phyloP scores from a whole-genome alignment of 2,888 invertebrate genomes.

The Oxycera nigricornis region DNA sequence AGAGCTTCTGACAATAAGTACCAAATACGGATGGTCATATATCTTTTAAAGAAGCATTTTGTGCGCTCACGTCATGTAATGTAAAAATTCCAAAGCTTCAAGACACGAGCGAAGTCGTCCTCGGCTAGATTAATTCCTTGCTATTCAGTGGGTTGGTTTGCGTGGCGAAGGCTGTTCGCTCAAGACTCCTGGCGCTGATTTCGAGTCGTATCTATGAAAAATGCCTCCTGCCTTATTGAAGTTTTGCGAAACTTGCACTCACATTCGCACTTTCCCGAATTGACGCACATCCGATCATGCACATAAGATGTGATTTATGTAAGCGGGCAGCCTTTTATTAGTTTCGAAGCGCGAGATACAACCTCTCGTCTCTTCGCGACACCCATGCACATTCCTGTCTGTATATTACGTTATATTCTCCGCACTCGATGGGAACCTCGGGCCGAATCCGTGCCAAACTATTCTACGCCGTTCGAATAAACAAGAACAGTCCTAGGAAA shows the following conservation, averaged over 20 bases:
- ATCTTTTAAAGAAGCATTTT: constrained; percentile 5
- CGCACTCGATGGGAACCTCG: too few species aligned
- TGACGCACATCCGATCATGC: neutral
- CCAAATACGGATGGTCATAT: neutral
- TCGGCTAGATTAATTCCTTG: constrained; percentile 2
- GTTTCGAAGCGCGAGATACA: neutral
- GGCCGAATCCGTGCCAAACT: neutral
- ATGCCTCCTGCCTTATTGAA: neutral
- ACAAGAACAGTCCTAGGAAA: neutral
- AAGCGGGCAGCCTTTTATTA: neutral
- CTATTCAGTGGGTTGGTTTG: constrained; percentile 44
- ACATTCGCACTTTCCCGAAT: neutral
- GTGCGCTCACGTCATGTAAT: constrained; percentile 1
- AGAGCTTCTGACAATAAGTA: too few species aligned
- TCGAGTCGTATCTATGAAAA: neutral
- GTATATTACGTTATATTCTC: neutral
- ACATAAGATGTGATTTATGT: neutral
- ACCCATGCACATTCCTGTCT: neutral
- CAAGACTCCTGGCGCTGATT: too few species aligned
- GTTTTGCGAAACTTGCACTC: neutral
- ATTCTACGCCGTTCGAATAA: neutral
- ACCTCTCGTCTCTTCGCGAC: neutral
- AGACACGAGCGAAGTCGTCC: constrained; percentile 2
- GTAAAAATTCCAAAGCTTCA: neutral
- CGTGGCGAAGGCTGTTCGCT: constrained; percentile 32